These are phyloP conservation scores for Paraescarpia echinospica DNA, from an alignment of 1,140 invertebrate species.

Conservation along the genomic window DNA sequence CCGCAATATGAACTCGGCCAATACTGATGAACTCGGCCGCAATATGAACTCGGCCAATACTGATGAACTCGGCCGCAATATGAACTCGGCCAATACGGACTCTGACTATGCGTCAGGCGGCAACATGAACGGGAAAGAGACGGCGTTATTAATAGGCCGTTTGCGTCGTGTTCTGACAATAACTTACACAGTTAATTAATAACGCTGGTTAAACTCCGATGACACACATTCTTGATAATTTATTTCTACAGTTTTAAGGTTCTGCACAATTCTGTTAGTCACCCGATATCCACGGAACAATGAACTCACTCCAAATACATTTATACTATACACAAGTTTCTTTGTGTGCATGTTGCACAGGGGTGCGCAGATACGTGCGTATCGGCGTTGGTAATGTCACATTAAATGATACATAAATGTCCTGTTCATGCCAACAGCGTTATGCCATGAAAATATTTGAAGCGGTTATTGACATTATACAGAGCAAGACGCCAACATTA, in stretches of 20 bases:
- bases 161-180: too few species aligned
- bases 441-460: not conserved
- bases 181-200: too few species aligned
- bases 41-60: too few species aligned
- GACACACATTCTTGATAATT: not conserved
- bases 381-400: not conserved
- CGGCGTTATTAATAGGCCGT: too few species aligned
- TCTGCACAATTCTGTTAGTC: not conserved
- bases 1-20: too few species aligned
- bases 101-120: too few species aligned
- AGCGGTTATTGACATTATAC: not conserved
- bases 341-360: not conserved
- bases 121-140: too few species aligned
- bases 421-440: not conserved
- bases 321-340: not conserved
- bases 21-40: too few species aligned
- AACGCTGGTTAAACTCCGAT: not conserved
- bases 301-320: not conserved
- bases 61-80: too few species aligned
- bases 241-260: not conserved
- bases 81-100: too few species aligned
- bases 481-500: not conserved
- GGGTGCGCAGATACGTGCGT: not conserved
- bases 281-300: not conserved
- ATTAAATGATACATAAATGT: not conserved